Evolutionary conservation across 2,113 vertebrate species (phyloP).

Genomic region (human): DNA sequence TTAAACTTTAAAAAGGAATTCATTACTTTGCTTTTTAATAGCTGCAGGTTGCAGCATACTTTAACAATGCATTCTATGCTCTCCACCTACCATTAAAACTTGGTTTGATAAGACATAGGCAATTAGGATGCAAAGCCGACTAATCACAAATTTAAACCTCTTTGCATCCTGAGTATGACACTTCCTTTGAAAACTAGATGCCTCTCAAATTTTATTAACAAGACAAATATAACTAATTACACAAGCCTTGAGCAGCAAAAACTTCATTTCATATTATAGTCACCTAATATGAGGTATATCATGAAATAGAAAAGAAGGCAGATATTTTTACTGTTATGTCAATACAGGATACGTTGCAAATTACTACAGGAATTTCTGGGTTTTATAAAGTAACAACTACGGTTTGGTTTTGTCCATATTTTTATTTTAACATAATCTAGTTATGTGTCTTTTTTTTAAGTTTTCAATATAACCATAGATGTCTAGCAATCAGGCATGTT

Average conservation of each 20-base stretch:
- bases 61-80: background rate
- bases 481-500: background rate
- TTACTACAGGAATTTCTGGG: background rate
- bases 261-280: background rate
- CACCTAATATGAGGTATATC: background rate
- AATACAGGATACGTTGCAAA: background rate
- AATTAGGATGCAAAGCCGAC: background rate
- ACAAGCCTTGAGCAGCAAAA: background rate
- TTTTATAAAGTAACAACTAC: background rate
- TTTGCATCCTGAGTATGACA: background rate
- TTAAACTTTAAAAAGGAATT: background rate
- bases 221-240: conserved; percentile 13
- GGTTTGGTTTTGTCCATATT: background rate
- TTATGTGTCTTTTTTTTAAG: background rate
- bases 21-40: background rate
- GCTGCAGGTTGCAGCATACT: background rate
- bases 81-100: background rate
- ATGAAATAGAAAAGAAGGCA: background rate
- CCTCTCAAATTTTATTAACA: background rate
- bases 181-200: background rate
- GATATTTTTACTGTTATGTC: background rate
- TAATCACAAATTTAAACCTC: background rate
- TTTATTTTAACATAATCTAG: conserved; percentile 34
- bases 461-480: background rate
- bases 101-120: background rate